These are phyloP conservation scores for Dipodomys merriami DNA, from an alignment of 2,113 vertebrate genomes.

Conservation along the genomic window DNA sequence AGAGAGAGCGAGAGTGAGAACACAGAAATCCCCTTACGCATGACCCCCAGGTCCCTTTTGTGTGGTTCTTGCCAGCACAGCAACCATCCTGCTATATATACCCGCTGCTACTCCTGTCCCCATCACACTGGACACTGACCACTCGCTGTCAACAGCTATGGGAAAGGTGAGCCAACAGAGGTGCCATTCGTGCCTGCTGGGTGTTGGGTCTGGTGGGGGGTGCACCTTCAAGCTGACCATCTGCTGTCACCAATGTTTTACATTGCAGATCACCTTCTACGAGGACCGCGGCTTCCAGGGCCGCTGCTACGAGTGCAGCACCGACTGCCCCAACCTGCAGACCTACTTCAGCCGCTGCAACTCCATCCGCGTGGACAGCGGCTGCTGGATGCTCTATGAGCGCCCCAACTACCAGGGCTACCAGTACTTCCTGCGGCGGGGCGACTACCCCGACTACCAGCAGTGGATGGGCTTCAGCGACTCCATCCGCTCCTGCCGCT, in stretches of 20 bases:
- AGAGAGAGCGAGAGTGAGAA: conserved; percentile 23
- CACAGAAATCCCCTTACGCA: conserved; percentile 66
- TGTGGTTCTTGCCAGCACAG: conserved; percentile 73
- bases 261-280: conserved; percentile 75
- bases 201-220: too few relatives aligned
- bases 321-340: conserved; percentile 33
- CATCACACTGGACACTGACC: conserved; percentile 45
- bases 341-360: conserved; percentile 54
- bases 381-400: conserved; percentile 78
- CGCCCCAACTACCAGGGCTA: conserved; percentile 42
- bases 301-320: conserved; percentile 67
- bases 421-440: conserved; percentile 76
- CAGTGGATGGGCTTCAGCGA: conserved; percentile 67
- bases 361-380: conserved; percentile 69
- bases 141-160: conserved; percentile 40
- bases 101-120: conserved; percentile 38
- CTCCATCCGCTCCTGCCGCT: conserved; percentile 71
- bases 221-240: background rate
- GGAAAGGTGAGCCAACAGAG: conserved; percentile 60
- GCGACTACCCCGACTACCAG: conserved; percentile 67
- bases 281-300: conserved; percentile 78
- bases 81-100: conserved; percentile 62
- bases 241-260: background rate
- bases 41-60: conserved; percentile 52
- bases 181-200: accelerated